These are phyloP conservation scores for Drosophila cognata DNA, from an alignment of 2,888 invertebrate species.

Conservation along the genomic window DNA sequence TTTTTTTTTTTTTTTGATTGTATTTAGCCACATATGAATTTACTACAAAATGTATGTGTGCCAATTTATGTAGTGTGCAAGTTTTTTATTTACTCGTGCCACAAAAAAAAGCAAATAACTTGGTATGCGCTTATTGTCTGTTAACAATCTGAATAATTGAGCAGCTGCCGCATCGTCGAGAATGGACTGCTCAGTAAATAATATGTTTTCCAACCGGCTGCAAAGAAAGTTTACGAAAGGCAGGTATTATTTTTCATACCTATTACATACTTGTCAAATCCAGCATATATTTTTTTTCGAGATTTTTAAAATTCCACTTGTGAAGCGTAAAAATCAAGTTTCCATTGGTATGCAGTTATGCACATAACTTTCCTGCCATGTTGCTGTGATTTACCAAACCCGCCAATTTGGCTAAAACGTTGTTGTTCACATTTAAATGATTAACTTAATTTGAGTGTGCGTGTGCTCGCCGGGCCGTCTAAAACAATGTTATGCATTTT, in stretches of 20 bases:
- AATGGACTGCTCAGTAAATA: conserved; percentile 6
- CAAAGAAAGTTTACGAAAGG: conserved; percentile 8
- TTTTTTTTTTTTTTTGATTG: conserved; percentile 27
- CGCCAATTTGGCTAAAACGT: conserved; percentile 14
- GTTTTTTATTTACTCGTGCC: conserved; percentile 11
- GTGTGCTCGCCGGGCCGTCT: conserved; percentile 2
- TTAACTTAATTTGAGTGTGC: conserved; percentile 18
- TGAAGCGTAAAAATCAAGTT: background rate
- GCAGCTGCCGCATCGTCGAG: background rate
- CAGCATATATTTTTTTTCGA: background rate
- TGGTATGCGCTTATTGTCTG: conserved; percentile 2
- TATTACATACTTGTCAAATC: background rate
- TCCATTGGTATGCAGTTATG: conserved; percentile 2
- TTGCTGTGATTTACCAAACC: conserved; percentile 7
- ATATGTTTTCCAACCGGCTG: background rate
- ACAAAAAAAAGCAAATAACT: conserved; percentile 25
- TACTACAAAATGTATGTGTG: conserved; percentile 43
- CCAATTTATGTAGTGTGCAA: conserved; percentile 35
- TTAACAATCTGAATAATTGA: conserved; percentile 25
- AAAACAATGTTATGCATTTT: conserved; percentile 18
- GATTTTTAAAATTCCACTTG: background rate
- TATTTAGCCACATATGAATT: conserved; percentile 33
- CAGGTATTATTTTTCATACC: background rate
- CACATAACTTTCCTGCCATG: conserved; percentile 3
- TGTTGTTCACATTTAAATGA: conserved; percentile 20